Evolutionary conservation across 2,797 vertebrate genomes (phyloP), one percentile per base, ranked within the genome.

Genomic region (Sciurus carolinensis): DNA sequence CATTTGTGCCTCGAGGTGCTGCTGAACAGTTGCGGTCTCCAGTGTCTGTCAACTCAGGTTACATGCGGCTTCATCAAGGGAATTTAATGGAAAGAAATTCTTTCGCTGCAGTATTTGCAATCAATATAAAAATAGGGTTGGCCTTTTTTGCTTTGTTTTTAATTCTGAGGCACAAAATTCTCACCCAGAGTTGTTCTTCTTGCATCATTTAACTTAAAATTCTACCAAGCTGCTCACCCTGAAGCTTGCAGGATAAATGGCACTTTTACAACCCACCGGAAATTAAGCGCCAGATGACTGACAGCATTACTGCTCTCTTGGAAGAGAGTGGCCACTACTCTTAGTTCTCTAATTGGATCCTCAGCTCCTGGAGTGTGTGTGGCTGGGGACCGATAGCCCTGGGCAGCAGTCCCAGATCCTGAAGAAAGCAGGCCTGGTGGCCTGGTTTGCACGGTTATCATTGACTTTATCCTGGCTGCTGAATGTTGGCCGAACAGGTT

Each of bases 201-300:
- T 96, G 15, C 84, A 90, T 36, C 94, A 95, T 97, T 97, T 98
- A 94, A 72, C 93, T 92, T 62, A 79, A 14, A 57, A 64, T 95
- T 50, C 62, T 92, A 72, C 30, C 3, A 71, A 71, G 96, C 17
- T 93, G 95, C 91, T 93, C 93, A 96, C 76, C 84, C 76, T 30
- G 59, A 69, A 93, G 91, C 92, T 2, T 69, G 75, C 26, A 87
- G 39, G 12, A 91, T 95, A 97, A 97, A 96, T 97, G 83, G 86
- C n/a, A 89, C 57, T 97, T 97, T 73, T 71, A 94, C 82, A 92
- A 83, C 73, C 75, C 67, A 69, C 94, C 10, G 50, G 92, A 95
- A 97, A 95, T 95, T 54, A 96, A 96, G 33, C 76, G 64, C 80
- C 96, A 28, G 42, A 64, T 96, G 94, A 95, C 24, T 82, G 82